phyloP scores from a whole-genome alignment of 1,140 invertebrate genomes.

The Hypothenemus hampei region DNA sequence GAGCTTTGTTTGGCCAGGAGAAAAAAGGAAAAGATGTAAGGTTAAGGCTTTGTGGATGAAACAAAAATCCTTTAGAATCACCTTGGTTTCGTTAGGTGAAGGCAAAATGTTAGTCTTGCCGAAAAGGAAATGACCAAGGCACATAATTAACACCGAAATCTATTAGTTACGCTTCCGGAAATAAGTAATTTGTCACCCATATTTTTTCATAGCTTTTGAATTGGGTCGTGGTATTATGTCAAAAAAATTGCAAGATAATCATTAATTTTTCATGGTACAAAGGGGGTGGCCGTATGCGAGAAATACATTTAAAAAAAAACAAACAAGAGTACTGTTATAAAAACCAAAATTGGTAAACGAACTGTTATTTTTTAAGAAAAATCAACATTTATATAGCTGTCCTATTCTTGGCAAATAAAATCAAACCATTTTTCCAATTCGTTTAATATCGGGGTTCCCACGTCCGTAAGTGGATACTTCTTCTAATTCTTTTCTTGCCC shows the following conservation, averaged over 20 bases:
- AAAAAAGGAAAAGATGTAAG: neutral
- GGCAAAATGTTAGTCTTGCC: constrained; percentile 5
- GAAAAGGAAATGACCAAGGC: constrained; percentile 8
- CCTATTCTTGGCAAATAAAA: constrained; percentile 18
- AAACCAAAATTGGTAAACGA: too few species aligned
- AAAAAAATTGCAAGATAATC: too few species aligned
- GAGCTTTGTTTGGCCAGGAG: neutral
- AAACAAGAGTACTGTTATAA: too few species aligned
- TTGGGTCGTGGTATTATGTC: constrained; percentile 13
- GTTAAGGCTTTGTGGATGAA: neutral
- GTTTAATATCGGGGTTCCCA: constrained; percentile 16
- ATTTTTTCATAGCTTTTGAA: constrained; percentile 4
- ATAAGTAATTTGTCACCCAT: constrained; percentile 15
- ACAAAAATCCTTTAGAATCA: neutral
- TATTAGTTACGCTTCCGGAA: constrained; percentile 22
- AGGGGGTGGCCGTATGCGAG: too few species aligned
- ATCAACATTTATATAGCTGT: too few species aligned
- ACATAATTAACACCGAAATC: constrained; percentile 15
- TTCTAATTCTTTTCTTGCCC: too few species aligned
- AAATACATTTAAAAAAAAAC: too few species aligned
- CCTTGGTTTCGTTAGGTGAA: constrained; percentile 3
- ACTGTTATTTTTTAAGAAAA: too few species aligned
- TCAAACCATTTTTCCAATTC: constrained; percentile 12
- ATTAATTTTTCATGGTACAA: too few species aligned
- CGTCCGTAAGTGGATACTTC: constrained; percentile 26